Conservation (phyloP, 2,797 vertebrate species). For the Esox masquinongy region DNA sequence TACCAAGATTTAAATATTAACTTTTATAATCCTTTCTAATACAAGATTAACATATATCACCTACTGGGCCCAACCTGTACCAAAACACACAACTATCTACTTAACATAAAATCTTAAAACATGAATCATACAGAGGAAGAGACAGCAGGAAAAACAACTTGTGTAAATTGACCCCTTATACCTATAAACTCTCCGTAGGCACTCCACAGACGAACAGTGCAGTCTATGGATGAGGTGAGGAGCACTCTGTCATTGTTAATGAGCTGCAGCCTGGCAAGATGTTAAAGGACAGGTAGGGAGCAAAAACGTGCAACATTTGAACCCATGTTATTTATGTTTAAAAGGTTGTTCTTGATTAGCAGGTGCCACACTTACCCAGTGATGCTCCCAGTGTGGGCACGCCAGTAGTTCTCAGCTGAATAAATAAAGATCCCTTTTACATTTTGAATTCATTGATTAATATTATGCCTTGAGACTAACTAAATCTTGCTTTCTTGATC, state of each 20-base stretch:
- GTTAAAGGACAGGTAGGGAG: constrained; percentile 34
- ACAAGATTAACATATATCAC: constrained; percentile 3
- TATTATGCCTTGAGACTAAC: not conserved
- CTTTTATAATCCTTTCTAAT: not conserved
- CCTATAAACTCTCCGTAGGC: constrained; percentile 67
- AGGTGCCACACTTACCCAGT: constrained; percentile 56
- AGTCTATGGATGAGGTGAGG: constrained; percentile 72
- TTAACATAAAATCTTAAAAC: not conserved
- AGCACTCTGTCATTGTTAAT: constrained; percentile 73
- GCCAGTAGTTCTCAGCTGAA: constrained; percentile 67
- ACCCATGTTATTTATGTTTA: constrained; percentile 30
- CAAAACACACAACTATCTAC: constrained; percentile 19
- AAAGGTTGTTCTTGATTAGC: not conserved
- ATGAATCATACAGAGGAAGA: constrained; percentile 12
- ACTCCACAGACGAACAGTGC: constrained; percentile 74
- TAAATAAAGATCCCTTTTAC: constrained; percentile 8
- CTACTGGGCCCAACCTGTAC: no score
- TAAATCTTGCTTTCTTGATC: constrained; percentile 8
- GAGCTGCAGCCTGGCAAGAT: constrained; percentile 71
- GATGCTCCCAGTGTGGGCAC: constrained; percentile 67
- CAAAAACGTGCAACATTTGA: constrained; percentile 35
- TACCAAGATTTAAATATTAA: no score
- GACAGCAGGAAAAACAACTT: constrained; percentile 23
- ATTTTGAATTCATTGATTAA: not conserved
- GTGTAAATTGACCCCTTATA: constrained; percentile 43